Evolutionary conservation across 2,113 vertebrate species (phyloP).

Genomic region (Leptodactylus fuscus): DNA sequence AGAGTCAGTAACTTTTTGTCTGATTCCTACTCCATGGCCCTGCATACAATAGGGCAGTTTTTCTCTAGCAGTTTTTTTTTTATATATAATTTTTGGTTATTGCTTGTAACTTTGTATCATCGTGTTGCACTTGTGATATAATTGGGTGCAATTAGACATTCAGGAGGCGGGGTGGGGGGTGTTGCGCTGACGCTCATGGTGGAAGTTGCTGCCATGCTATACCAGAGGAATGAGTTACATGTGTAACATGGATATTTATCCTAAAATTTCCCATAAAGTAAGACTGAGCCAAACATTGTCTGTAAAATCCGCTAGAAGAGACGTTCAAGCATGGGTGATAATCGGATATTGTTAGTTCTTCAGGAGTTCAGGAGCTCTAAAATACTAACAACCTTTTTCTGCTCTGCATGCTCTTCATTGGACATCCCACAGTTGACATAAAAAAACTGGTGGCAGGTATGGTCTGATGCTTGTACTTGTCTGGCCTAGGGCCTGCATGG

Average conservation of each 20-base stretch:
- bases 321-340: neutral
- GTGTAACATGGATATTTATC: neutral
- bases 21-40: no score
- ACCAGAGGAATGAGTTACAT: neutral
- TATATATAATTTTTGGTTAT: no score
- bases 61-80: no score
- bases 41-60: no score
- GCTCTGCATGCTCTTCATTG: conserved; percentile 80
- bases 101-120: no score
- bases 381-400: conserved; percentile 64
- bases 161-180: no score
- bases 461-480: conserved; percentile 60
- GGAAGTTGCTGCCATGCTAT: neutral
- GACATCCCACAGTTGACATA: conserved; percentile 92
- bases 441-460: conserved; percentile 95
- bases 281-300: neutral
- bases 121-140: no score
- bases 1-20: no score
- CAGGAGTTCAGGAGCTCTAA: neutral
- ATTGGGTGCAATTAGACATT: no score
- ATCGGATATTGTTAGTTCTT: neutral
- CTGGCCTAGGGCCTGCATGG: neutral
- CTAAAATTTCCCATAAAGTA: neutral
- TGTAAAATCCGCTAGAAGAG: neutral
- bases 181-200: no score